Conservation (phyloP, 1,140 invertebrate genomes). For the Copidosoma floridanum region DNA sequence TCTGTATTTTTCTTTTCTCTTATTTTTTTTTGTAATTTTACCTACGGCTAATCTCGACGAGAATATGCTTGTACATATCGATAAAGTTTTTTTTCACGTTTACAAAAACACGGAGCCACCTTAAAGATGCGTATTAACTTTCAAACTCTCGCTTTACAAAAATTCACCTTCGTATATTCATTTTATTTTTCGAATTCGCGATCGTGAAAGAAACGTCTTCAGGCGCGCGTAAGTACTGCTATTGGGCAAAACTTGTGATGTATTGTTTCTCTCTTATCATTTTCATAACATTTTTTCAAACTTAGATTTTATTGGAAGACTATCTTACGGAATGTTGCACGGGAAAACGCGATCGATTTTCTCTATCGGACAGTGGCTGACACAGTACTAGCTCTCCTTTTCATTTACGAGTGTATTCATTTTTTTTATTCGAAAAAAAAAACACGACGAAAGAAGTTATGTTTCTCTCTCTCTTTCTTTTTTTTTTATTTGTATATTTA, state of each 20-base stretch:
- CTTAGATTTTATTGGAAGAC: constrained; percentile 31
- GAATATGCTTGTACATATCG: constrained; percentile 26
- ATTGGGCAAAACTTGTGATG: not conserved
- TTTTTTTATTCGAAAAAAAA: constrained; percentile 5
- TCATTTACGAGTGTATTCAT: not conserved
- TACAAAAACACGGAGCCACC: constrained; percentile 20
- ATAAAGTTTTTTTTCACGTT: constrained; percentile 10
- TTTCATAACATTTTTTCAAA: not conserved
- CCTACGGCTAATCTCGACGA: constrained; percentile 24
- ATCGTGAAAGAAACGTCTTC: constrained; percentile 11
- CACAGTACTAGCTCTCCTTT: no score
- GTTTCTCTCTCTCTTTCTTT: no score
- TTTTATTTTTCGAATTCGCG: not conserved
- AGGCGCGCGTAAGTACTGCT: not conserved
- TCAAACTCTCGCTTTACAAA: constrained; percentile 8
- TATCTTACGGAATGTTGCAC: constrained; percentile 27
- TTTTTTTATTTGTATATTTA: no score
- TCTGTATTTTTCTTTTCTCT: constrained; percentile 41
- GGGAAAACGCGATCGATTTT: constrained; percentile 18
- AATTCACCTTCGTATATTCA: not conserved
- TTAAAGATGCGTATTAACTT: constrained; percentile 9
- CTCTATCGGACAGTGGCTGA: not conserved
- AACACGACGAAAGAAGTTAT: no score
- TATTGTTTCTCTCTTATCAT: not conserved
- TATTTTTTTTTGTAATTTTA: no score